phyloP scores from a whole-genome alignment of 2,113 vertebrate species.

The Muscicapa adusta region DNA sequence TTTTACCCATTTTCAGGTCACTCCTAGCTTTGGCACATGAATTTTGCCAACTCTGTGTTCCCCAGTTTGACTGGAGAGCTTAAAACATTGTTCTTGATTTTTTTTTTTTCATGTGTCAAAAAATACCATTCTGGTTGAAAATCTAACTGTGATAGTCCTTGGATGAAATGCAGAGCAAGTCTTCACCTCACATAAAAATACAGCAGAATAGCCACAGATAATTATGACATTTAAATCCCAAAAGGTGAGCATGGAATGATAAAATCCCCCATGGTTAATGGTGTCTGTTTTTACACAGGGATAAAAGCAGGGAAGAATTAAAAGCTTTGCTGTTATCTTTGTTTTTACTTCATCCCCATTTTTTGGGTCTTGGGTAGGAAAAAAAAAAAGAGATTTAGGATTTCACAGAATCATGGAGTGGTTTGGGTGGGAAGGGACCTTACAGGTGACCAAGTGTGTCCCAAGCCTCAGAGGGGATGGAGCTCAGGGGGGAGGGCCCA shows the following conservation, averaged over 20 bases:
- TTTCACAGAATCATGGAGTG: not conserved
- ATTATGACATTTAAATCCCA: not conserved
- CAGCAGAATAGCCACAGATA: not conserved
- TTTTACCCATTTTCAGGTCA: not conserved
- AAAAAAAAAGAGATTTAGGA: not conserved
- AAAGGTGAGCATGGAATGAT: not conserved
- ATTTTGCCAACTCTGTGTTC: not conserved
- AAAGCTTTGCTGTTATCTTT: not conserved
- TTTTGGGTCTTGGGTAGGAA: not conserved
- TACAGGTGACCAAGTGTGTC: not conserved
- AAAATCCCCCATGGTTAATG: not conserved
- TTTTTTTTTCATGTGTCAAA: not conserved
- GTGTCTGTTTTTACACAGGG: not conserved
- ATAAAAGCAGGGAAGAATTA: not conserved
- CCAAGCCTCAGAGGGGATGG: not conserved
- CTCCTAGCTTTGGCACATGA: rapidly evolving
- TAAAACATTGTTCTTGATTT: not conserved
- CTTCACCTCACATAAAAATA: not conserved
- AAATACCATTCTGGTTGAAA: not conserved
- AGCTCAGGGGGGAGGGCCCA: not conserved
- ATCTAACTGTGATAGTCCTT: not conserved
- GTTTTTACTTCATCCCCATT: not conserved
- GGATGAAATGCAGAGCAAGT: not conserved
- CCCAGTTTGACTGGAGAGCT: not conserved
- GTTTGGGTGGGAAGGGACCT: not conserved